Evolutionary conservation across 2,888 invertebrate genomes (phyloP).

Genomic region (Pherbina coryleti): DNA sequence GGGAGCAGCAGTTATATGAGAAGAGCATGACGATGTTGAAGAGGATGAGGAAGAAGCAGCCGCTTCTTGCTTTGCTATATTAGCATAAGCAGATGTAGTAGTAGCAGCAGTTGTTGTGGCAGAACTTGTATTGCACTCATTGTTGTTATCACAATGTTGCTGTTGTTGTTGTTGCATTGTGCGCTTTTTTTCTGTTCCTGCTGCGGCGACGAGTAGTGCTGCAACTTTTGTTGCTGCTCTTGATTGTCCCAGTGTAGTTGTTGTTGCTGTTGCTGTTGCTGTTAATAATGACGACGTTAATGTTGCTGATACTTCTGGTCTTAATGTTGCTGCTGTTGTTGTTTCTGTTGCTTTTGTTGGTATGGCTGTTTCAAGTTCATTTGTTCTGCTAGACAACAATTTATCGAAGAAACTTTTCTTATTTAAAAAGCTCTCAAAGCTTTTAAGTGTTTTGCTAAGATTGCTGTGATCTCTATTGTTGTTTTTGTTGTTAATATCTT

Average conservation of each 20-base stretch:
- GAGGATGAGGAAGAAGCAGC: neutral
- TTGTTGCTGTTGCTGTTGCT: neutral
- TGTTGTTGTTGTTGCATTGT: conserved; percentile 20
- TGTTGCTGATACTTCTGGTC: neutral
- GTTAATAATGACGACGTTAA: neutral
- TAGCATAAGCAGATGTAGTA: neutral
- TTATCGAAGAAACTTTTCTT: conserved; percentile 30
- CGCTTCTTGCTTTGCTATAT: neutral
- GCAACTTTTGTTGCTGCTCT: conserved; percentile 14
- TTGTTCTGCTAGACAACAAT: neutral
- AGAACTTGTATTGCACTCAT: neutral
- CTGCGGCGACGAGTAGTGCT: neutral
- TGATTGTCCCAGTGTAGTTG: conserved; percentile 25
- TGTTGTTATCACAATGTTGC: conserved; percentile 11
- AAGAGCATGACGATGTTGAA: conserved; percentile 3
- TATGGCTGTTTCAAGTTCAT: neutral
- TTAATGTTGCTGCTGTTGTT: neutral
- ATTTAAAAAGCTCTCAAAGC: conserved; percentile 33
- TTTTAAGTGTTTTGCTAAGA: conserved; percentile 21
- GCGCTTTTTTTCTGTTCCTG: neutral
- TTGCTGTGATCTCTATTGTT: conserved; percentile 22
- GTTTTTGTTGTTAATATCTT: conserved; percentile 35
- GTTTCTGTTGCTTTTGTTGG: conserved; percentile 5
- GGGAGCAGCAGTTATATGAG: neutral
- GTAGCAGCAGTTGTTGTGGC: conserved; percentile 29